Evolutionary conservation across 2,113 vertebrate species (phyloP), one percentile per base, ranked within the genome.

Genomic region (Hippoglossus stenolepis): DNA sequence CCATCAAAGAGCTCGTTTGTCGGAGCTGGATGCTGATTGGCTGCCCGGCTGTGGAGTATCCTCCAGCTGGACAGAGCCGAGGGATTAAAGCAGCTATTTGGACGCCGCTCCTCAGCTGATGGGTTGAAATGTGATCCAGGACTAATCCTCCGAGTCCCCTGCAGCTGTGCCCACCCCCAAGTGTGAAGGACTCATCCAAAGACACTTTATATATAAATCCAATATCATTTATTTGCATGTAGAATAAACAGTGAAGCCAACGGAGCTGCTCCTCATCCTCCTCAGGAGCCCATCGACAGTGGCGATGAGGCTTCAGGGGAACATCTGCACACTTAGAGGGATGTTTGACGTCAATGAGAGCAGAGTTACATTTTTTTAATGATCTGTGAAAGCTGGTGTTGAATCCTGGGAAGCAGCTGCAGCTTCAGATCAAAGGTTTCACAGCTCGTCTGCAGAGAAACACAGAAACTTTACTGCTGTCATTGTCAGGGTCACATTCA

Each of bases 131-230:
- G 84, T 79, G 94, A 94, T 90, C 90, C 90, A 88, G 43, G 71
- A 82, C 87, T 94, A 95, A 94, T 94, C 93, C 92, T 76, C 74
- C 8, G 72, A 76, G 85, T 85, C 95, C 93, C 94, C 92, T 94
- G 93, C 96, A 97, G 95, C 96, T 97, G 96, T 94, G 90, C 85
- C 77, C 66, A 83, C 81, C 9, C 54, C 73, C 51, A 83, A 87
- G 81, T 87, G 86, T 83, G 84, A 91, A 89, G 84, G 74, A 91
- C 84, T 80, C 85, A 88, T 85, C 65, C 82, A 88, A 85, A 82
- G 76, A 83, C 75, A 87, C 75, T 14, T 64, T 64, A 23, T 53
- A 81, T 64, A 78, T 79, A 40, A 79, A 61, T 79, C 15, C 5
- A 26, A 43, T 63, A 43, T 14, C 11, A 11, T 23, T 21, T 7